Base-by-base conservation (phyloP, 2,113 vertebrate species). In the Mastomys coucha region DNA sequence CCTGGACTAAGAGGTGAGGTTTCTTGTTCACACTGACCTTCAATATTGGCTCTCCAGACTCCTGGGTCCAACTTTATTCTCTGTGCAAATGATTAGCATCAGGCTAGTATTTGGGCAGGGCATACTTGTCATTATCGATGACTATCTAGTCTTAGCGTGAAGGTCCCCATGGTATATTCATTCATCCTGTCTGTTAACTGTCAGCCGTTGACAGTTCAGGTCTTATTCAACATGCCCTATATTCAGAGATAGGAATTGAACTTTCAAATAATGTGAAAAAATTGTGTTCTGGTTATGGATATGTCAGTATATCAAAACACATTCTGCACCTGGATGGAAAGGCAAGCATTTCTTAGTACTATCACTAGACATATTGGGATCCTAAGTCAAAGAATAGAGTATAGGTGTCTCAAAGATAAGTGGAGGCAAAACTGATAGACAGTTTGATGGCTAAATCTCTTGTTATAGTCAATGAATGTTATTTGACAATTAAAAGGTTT, bases 21-120 rank as follows among this genome's bases (percentile, higher is more conserved):
- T 90, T 67, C 70, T 70, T 95, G 73, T 93, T 94, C 33, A 73
- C 20, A 26, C 72, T 94, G 53, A 93, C 19, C 51, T 92, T 80
- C 20, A 51, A 17, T 36, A 5, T 82, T 75, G 80, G 84, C 70
- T 93, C 76, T 93, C 77, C n/a, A 92, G 49, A 14, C 0, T 2
- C 24, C 22, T 56, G 22, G 4, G 2, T 9, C 7, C 19, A 76
- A 26, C 51, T 75, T 70, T 85, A 77, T 49, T 45, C 58, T 94
- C 45, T 39, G 73, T 78, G 39, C 22, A 73, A 0, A 65, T 94
- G 86, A 84, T 77, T 36, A 63, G 26, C 56, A 28, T 73, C 58
- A 24, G 65, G 20, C 76, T 22, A 28, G 39, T 26, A 94, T 80
- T 94, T 76, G 85, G 63, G 45, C 36, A 87, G 58, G 77, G 87